phyloP scores from a whole-genome alignment of 1,140 invertebrate genomes.

The Adelges cooleyi region DNA sequence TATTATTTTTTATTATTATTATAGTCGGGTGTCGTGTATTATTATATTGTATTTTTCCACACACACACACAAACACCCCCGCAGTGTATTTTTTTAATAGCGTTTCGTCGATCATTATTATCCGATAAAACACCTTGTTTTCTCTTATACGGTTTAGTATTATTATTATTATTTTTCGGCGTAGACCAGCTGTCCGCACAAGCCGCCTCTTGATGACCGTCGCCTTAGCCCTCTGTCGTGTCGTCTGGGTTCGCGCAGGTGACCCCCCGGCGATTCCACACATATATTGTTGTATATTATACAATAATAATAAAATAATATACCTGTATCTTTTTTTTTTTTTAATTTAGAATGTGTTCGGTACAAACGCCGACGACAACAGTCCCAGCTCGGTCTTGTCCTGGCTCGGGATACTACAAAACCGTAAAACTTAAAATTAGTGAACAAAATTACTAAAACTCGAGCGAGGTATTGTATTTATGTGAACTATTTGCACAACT shows the following conservation, averaged over 20 bases:
- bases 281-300: too few species aligned
- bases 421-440: too few species aligned
- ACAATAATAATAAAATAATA: too few species aligned
- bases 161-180: slow-evolving; percentile 3
- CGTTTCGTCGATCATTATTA: slow-evolving; percentile 28
- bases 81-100: slow-evolving; percentile 24
- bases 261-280: neutral
- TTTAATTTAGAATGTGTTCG: neutral
- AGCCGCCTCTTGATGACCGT: neutral
- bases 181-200: slow-evolving; percentile 24
- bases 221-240: neutral
- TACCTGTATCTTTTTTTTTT: neutral
- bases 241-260: neutral
- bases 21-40: slow-evolving; percentile 10
- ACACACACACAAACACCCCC: slow-evolving; percentile 3
- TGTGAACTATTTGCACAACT: too few species aligned
- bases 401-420: too few species aligned
- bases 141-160: neutral
- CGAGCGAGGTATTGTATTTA: too few species aligned
- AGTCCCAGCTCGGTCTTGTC: too few species aligned
- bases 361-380: neutral
- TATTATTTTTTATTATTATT: too few species aligned
- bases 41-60: slow-evolving; percentile 1
- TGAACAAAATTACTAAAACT: too few species aligned
- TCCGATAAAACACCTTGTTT: slow-evolving; percentile 29